A percentile compares a stretch with the other conserved stretches of the same genome.
These are phyloP conservation scores for Sepiola atlantica DNA, from an alignment of 2,888 invertebrate species.

Conservation along the genomic window DNA sequence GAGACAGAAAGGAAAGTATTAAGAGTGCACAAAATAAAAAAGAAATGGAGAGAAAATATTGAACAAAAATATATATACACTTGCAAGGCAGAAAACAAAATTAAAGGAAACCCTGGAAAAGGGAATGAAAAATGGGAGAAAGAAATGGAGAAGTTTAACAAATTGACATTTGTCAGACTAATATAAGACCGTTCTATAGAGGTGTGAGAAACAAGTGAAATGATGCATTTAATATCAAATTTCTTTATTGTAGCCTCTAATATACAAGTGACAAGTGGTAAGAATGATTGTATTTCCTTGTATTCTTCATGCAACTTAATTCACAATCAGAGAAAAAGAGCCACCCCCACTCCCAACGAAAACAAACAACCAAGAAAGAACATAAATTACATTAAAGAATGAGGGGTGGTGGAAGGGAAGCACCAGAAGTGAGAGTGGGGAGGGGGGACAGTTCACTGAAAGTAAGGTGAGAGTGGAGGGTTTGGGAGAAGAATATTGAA, in stretches of 20 bases:
- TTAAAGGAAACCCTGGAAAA: background rate
- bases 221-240: slow-evolving; percentile 32
- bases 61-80: background rate
- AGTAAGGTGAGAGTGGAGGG: background rate
- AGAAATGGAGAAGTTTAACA: background rate
- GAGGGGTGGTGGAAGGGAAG: background rate
- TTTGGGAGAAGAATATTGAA: background rate
- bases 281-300: slow-evolving; percentile 32
- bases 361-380: background rate
- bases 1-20: background rate
- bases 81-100: background rate
- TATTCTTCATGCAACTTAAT: background rate
- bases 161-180: slow-evolving; percentile 32
- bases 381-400: background rate
- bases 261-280: slow-evolving; percentile 32
- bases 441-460: too few species aligned
- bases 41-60: background rate
- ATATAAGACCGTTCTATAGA: background rate
- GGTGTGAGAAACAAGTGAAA: background rate
- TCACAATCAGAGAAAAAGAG: background rate
- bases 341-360: too few species aligned
- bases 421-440: background rate
- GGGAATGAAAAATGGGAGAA: background rate
- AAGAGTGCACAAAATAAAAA: background rate
- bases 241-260: background rate